Percentiles rank a stretch among this genome's conserved stretches.
Conservation (phyloP, 2,888 invertebrate species). For the Lepetodrilus schrolli region DNA sequence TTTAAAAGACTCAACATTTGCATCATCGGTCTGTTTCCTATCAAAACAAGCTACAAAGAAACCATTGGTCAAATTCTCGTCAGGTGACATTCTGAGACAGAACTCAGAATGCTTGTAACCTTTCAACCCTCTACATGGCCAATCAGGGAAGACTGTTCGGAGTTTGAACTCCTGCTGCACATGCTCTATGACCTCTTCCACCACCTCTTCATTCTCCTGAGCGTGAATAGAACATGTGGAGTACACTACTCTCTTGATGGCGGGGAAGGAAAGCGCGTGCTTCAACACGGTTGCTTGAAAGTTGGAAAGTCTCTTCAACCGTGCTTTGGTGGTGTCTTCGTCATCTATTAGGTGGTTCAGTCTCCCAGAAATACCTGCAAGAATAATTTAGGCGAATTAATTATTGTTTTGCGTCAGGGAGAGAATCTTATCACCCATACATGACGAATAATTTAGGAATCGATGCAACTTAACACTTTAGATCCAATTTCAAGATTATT, state of each 20-base stretch:
- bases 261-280: conserved; percentile 91
- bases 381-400: too few species aligned
- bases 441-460: too few species aligned
- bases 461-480: too few species aligned
- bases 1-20: not conserved
- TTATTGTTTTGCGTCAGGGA: too few species aligned
- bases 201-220: conserved; percentile 91
- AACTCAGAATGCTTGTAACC: conserved; percentile 76
- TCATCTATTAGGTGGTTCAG: conserved; percentile 79
- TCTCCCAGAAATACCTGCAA: conserved; percentile 77
- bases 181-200: conserved; percentile 82
- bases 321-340: conserved; percentile 67
- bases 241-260: conserved; percentile 90
- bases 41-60: conserved; percentile 95
- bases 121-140: conserved; percentile 59
- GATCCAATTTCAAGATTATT: too few species aligned
- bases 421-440: too few species aligned
- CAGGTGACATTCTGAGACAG: conserved; percentile 87
- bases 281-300: conserved; percentile 80
- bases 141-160: conserved; percentile 66
- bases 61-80: conserved; percentile 89
- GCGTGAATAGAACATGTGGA: conserved; percentile 94
- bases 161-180: conserved; percentile 68
- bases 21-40: too few species aligned
- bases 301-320: conserved; percentile 62